A percentile compares a stretch with the other conserved stretches of the same genome.
These are phyloP conservation scores for honey bee (Apis mellifera) DNA, from an alignment of 1,140 invertebrate species.

Conservation along the genomic window DNA sequence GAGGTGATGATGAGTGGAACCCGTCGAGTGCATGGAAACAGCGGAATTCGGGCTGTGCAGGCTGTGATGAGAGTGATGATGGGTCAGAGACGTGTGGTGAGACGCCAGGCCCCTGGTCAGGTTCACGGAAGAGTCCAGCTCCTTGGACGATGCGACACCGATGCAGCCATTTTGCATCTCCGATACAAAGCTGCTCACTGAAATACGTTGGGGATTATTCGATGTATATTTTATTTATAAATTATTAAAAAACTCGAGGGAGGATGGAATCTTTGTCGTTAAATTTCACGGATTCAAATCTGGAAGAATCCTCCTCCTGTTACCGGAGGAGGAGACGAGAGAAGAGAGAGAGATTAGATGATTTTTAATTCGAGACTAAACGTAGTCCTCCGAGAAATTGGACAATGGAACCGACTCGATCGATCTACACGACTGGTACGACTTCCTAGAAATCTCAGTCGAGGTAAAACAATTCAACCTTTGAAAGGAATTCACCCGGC, in stretches of 20 bases:
- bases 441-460: conserved; percentile 60
- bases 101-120: conserved; percentile 52
- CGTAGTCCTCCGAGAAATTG: conserved; percentile 50
- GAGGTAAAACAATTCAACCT: conserved; percentile 63
- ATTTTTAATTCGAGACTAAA: conserved; percentile 17
- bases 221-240: too few species aligned
- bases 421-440: conserved; percentile 16
- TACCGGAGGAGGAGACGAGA: background rate
- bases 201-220: too few species aligned
- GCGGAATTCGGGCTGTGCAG: conserved; percentile 63
- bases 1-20: conserved; percentile 60
- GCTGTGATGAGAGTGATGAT: conserved; percentile 59
- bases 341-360: background rate
- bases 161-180: conserved; percentile 71
- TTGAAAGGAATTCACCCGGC: conserved; percentile 57
- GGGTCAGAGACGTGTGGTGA: conserved; percentile 53
- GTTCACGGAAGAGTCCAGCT: conserved; percentile 51
- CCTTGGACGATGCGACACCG: conserved; percentile 61
- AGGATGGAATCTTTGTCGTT: too few species aligned
- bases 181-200: conserved; percentile 72
- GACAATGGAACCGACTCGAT: conserved; percentile 54
- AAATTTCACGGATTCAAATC: too few species aligned
- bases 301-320: background rate
- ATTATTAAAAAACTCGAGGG: too few species aligned
- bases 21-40: conserved; percentile 69